phyloP scores from a whole-genome alignment of 1,140 invertebrate species.

The Pemphigus obesinymphae region DNA sequence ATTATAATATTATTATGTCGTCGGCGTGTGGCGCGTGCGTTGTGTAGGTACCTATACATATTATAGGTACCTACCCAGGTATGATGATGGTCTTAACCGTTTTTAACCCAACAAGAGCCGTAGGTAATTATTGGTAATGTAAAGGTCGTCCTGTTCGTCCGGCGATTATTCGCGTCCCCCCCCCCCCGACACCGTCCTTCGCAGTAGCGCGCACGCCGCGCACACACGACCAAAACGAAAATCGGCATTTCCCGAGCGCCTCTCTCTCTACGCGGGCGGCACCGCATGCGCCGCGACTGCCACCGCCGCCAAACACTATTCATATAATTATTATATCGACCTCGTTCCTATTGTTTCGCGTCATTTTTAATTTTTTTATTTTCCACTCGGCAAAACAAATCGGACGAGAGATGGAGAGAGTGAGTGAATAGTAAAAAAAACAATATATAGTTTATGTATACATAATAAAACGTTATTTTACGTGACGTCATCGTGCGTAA shows the following conservation, averaged over 20 bases:
- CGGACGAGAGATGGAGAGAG: background rate
- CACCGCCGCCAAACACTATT: background rate
- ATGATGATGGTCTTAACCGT: no score
- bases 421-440: no score
- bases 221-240: background rate
- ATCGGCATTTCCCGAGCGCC: slow-evolving; percentile 29
- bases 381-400: background rate
- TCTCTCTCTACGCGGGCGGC: background rate
- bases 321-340: background rate
- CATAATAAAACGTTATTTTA: background rate
- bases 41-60: no score
- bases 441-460: background rate
- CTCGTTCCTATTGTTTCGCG: slow-evolving; percentile 29
- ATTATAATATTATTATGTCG: no score
- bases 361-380: background rate
- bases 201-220: background rate
- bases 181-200: slow-evolving; percentile 16
- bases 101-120: no score
- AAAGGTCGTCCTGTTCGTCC: background rate
- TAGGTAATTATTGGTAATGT: background rate
- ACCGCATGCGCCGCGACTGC: background rate
- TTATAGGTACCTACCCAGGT: no score
- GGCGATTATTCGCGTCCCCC: background rate
- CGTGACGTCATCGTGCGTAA: background rate
- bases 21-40: no score